Base-by-base conservation (phyloP, 2,113 vertebrate species). In the Meles meles region DNA sequence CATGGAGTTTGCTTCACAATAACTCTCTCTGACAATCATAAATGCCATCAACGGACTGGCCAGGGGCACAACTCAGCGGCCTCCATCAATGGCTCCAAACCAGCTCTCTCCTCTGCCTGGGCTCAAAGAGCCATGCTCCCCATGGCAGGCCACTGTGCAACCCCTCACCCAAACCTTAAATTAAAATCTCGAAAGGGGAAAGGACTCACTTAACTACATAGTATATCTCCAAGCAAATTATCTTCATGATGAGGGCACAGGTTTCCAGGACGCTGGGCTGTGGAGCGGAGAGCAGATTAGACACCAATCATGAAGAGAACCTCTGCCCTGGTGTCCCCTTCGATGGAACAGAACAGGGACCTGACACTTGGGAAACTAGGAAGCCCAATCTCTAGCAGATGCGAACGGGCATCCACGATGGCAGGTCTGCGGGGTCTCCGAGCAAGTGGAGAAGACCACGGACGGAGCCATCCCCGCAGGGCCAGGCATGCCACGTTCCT, bases 171-270 rank as follows among this genome's bases (percentile, higher is more conserved):
- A 72, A 15, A 80, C n/a, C 27, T 89, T 69, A 37, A 63, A 72
- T 18, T 90, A 52, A 77, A 71, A 65, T 81, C 37, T 42, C 92
- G 15, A 93, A 39, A 31, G 59, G 96, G 15, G 92, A 90, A 82
- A 96, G 88, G 84, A 99, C 98, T 98, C 98, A 99, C 99, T 99
- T 99, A 98, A 99, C 99, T 59, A 99, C 99, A 59, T 99, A 99
- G 98, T 99, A 99, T 98, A 99, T 99, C 98, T 99, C 99, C 97
- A 99, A 98, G 93, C 99, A 99, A 67, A 99, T 99, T 29, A 99
- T 99, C 98, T 99, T 99, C 99, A 99, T 99, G 91, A 99, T 99
- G 82, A 99, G 99, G 71, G 99, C 99, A 97, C 99, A 99, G 14
- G 99, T 99, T 98, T 99, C 99, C 98, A 99, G 98, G 97, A 99